A percentile compares a stretch with the other conserved stretches of the same genome.
These are phyloP conservation scores for Lynx canadensis DNA, from an alignment of 2,113 vertebrate genomes.

Conservation along the genomic window DNA sequence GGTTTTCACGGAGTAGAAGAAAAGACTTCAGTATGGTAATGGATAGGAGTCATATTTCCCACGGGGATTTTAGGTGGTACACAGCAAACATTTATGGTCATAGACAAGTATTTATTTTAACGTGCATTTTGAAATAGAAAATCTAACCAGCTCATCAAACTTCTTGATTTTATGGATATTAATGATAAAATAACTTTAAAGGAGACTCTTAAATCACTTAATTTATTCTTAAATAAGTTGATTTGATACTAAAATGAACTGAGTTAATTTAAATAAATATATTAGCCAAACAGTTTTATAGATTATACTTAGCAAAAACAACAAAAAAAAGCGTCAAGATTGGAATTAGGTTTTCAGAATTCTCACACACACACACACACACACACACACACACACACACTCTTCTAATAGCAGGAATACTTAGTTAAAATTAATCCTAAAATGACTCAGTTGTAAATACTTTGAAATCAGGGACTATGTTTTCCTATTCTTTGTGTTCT, in stretches of 20 bases:
- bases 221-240: neutral
- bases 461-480: neutral
- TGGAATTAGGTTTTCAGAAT: neutral
- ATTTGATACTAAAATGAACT: neutral
- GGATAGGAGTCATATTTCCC: neutral
- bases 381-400: neutral
- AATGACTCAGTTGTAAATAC: neutral
- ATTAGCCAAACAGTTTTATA: neutral
- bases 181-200: neutral
- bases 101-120: neutral
- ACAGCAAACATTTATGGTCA: neutral
- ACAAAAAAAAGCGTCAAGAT: neutral
- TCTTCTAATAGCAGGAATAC: neutral
- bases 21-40: neutral
- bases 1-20: neutral
- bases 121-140: neutral
- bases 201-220: neutral
- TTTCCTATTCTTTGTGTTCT: neutral
- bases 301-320: neutral
- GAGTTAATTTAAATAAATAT: neutral
- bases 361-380: neutral
- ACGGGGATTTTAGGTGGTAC: neutral
- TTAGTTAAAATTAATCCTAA: conserved; percentile 34
- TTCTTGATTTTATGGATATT: neutral
- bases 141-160: neutral